A percentile compares a stretch with the other conserved stretches of the same genome.
phyloP scores from a whole-genome alignment of 35 echinoderm and acorn worm species.

The Stichopus chloronotus region DNA sequence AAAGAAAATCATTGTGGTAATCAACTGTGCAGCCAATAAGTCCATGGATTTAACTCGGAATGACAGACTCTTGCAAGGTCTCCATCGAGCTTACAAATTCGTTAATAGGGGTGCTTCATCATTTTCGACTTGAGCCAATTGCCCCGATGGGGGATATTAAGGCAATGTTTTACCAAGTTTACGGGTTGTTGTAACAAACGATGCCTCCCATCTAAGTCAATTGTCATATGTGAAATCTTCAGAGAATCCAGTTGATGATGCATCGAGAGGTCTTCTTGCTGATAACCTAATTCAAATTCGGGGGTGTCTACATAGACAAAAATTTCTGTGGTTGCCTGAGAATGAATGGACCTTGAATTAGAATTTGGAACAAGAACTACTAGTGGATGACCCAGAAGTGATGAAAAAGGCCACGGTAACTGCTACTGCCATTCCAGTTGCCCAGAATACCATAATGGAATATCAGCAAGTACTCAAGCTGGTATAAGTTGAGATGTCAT shows the following conservation, averaged over 20 bases:
- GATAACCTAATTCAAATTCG: slow-evolving; percentile 36
- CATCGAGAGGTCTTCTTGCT: slow-evolving; percentile 53
- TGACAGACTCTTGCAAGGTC: slow-evolving; percentile 61
- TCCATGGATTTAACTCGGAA: slow-evolving; percentile 65
- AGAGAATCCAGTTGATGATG: slow-evolving; percentile 63
- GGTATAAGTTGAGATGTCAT: slow-evolving; percentile 34
- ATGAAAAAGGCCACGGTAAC: slow-evolving; percentile 12
- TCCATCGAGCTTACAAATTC: slow-evolving; percentile 69
- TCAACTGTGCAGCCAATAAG: slow-evolving; percentile 64
- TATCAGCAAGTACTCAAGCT: slow-evolving; percentile 32
- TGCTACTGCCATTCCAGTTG: not conserved
- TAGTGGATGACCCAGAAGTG: slow-evolving; percentile 29
- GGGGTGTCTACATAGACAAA: slow-evolving; percentile 49
- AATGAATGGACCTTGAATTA: slow-evolving; percentile 17
- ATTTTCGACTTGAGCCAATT: slow-evolving; percentile 50
- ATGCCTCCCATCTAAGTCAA: slow-evolving; percentile 28
- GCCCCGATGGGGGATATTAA: slow-evolving; percentile 67
- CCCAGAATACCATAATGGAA: not conserved
- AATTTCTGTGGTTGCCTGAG: slow-evolving; percentile 21
- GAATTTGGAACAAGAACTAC: not conserved
- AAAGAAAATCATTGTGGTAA: slow-evolving; percentile 66
- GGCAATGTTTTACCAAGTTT: slow-evolving; percentile 59
- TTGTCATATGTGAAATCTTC: slow-evolving; percentile 60
- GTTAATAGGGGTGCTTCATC: slow-evolving; percentile 49
- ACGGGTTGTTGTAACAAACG: slow-evolving; percentile 52